A percentile compares a stretch with the other conserved stretches of the same genome.
These are phyloP conservation scores for Pithys albifrons DNA, from an alignment of 2,113 vertebrate genomes.

Conservation along the genomic window DNA sequence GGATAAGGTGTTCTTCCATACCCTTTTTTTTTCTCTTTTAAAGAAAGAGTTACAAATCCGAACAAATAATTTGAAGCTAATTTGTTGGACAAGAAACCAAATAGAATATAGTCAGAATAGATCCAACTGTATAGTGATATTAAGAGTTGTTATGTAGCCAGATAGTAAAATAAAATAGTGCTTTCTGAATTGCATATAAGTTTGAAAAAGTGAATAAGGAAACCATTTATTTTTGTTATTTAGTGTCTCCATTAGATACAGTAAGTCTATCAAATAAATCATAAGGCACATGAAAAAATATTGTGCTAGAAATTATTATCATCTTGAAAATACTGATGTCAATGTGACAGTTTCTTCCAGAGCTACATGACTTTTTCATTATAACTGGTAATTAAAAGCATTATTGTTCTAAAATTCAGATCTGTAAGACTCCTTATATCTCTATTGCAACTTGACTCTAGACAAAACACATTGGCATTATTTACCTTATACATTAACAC, in stretches of 20 bases:
- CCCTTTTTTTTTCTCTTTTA: background rate
- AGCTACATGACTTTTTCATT: background rate
- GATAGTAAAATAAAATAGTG: background rate
- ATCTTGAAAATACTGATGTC: background rate
- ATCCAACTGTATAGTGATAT: background rate
- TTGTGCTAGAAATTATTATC: background rate
- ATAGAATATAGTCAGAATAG: background rate
- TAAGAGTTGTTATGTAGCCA: background rate
- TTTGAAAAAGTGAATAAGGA: background rate
- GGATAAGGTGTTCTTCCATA: background rate
- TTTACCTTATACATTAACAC: background rate
- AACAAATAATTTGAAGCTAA: background rate
- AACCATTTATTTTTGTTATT: background rate
- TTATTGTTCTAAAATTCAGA: background rate
- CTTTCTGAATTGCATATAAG: background rate
- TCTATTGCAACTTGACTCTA: background rate
- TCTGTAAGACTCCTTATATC: background rate
- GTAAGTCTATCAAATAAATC: background rate
- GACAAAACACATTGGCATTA: background rate
- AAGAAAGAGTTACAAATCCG: background rate
- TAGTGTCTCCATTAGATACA: background rate
- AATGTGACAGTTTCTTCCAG: background rate
- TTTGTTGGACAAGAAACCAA: background rate
- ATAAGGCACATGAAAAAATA: background rate
- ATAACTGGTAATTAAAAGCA: background rate